Base-by-base conservation (phyloP, 2,797 vertebrate species). In the Lepidocolaptes lacrymiger region DNA sequence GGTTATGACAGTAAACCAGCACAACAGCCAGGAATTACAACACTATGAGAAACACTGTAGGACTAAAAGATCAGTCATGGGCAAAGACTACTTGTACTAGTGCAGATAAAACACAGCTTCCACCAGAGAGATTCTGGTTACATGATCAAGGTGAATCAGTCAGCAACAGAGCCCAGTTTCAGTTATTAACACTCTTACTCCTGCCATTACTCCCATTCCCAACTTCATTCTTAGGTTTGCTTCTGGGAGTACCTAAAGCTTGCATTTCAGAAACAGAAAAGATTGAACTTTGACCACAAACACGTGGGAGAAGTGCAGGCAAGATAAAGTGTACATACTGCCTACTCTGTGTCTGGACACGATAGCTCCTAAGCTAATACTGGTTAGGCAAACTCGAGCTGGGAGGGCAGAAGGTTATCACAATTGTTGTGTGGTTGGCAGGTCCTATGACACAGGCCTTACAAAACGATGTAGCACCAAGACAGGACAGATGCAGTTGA, bases 251-350 rank as follows among this genome's bases (percentile, higher is more conserved):
- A 81, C 48, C 46, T 90, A 63, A 73, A 93, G 16, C 43, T 89
- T 86, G 41, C 28, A 68, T 85, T 86, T 74, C 3, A 14, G 86
- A 72, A 84, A 58, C 41, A 93, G 39, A 67, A 68, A 93, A 75
- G 49, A 88, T 18, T 91, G 73, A 90, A 72, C 62, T 86, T 88
- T 52, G 91, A 26, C 44, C 86, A 77, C 79, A 88, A 88, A 85
- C 66, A 88, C 8, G 0, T 48, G 79, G 36, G 8, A 77, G 37
- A 94, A 86, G 67, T 8, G 22, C 69, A 88, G 59, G 67, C 41
- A 64, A 90, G 62, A 77, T 59, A 58, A 74, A 67, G 20, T 36
- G 17, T 20, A 14, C 32, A 24, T 36, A n/a, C 27, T 84, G 64
- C 44, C 56, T 63, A 6, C 76, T 68, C 56, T 88, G 41, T 69